These are phyloP conservation scores for Panthera uncia DNA, from an alignment of 2,113 vertebrate genomes.

Conservation along the genomic window DNA sequence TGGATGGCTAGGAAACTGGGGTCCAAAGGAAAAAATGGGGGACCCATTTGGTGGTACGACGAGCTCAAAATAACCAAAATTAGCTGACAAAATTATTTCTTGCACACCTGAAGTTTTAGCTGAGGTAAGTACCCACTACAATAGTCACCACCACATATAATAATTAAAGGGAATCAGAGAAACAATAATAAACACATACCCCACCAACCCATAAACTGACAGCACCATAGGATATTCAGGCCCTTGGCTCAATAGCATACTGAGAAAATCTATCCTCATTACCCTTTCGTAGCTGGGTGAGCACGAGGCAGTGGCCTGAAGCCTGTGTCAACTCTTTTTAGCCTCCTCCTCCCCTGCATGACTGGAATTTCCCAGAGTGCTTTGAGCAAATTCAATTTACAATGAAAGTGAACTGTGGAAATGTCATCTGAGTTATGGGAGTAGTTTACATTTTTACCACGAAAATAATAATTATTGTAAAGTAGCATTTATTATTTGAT, in stretches of 20 bases:
- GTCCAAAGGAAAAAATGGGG: not conserved
- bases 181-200: not conserved
- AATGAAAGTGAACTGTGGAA: slow-evolving; percentile 31
- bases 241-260: not conserved
- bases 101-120: not conserved
- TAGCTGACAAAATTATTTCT: not conserved
- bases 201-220: not conserved
- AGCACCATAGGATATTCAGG: not conserved
- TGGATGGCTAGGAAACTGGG: not conserved
- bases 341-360: not conserved
- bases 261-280: slow-evolving; percentile 44
- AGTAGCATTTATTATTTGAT: slow-evolving; percentile 12
- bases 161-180: not conserved
- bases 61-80: not conserved
- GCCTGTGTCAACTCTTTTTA: not conserved
- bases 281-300: not conserved
- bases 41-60: not conserved
- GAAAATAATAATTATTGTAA: slow-evolving; percentile 44
- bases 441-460: not conserved
- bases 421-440: not conserved
- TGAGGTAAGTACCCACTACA: not conserved
- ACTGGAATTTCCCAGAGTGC: slow-evolving; percentile 41
- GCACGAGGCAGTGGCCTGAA: not conserved
- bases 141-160: not conserved
- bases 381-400: slow-evolving; percentile 11